Percentiles rank a stretch among this genome's conserved stretches.
phyloP scores from a whole-genome alignment of 2,888 invertebrate genomes.

The Pocota personata region DNA sequence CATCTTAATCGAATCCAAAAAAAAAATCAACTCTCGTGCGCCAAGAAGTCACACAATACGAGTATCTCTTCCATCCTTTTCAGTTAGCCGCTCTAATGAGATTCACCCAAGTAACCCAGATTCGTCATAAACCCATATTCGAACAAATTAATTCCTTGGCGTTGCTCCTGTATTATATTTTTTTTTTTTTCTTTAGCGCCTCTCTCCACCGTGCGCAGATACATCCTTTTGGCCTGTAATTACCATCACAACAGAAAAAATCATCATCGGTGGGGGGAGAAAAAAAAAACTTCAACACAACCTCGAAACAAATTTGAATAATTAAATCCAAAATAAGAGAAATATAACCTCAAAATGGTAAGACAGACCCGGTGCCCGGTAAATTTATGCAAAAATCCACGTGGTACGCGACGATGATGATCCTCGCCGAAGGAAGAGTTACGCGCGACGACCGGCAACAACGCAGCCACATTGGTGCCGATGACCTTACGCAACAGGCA shows the following conservation, averaged over 20 bases:
- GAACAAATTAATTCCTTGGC: constrained; percentile 69
- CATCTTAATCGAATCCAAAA: constrained; percentile 60
- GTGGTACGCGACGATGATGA: constrained; percentile 63
- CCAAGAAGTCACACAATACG: constrained; percentile 64
- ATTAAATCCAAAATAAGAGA: constrained; percentile 68
- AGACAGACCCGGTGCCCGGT: constrained; percentile 65
- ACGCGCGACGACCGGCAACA: neutral
- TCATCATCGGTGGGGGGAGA: neutral
- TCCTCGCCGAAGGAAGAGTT: constrained; percentile 65
- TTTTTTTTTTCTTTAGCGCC: neutral
- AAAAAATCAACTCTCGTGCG: constrained; percentile 49
- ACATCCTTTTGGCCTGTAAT: constrained; percentile 66
- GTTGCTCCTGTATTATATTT: constrained; percentile 53
- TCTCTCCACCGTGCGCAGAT: neutral
- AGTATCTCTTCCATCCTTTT: constrained; percentile 42
- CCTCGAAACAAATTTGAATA: constrained; percentile 69
- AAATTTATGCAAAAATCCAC: constrained; percentile 74
- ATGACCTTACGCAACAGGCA: constrained; percentile 74
- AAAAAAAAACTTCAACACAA: constrained; percentile 39
- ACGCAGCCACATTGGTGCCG: constrained; percentile 45
- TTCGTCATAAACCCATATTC: constrained; percentile 73
- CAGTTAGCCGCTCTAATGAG: constrained; percentile 55
- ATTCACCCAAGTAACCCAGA: constrained; percentile 73
- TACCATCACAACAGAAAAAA: constrained; percentile 53
- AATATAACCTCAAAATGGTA: constrained; percentile 54